Evolutionary conservation across 1,140 invertebrate species (phyloP).

Genomic region (Caerostris darwini): DNA sequence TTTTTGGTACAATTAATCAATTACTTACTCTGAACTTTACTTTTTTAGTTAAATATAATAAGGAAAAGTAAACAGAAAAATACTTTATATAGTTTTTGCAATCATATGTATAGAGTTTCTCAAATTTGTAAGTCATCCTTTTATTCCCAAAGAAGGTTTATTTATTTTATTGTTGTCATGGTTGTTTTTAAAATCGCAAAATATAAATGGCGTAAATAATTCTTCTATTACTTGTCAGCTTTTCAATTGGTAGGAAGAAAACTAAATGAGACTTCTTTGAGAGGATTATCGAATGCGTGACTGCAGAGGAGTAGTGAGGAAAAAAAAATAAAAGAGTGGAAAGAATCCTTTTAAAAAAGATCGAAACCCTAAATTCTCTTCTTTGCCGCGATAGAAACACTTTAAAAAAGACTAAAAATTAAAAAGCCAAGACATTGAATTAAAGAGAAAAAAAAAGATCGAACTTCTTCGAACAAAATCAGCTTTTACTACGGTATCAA

Average conservation of each 20-base stretch:
- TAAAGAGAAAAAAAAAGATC: conserved; percentile 26
- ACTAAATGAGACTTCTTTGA: conserved; percentile 60
- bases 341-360: conserved; percentile 50
- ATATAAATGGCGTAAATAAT: conserved; percentile 41
- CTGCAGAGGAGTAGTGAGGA: neutral
- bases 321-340: neutral
- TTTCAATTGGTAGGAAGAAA: neutral
- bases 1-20: too few species aligned
- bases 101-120: neutral
- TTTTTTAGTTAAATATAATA: neutral
- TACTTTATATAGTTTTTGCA: neutral
- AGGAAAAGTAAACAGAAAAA: neutral
- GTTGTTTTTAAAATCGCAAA: neutral
- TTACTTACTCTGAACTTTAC: too few species aligned
- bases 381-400: neutral
- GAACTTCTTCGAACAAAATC: conserved; percentile 26
- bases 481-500: conserved; percentile 47
- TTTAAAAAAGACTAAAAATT: conserved; percentile 18
- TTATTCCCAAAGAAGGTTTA: neutral
- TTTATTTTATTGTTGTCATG: too few species aligned
- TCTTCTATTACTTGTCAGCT: conserved; percentile 19
- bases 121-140: neutral
- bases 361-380: conserved; percentile 19
- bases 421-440: neutral
- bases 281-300: conserved; percentile 40